These are phyloP conservation scores for Sicus ferrugineus DNA, from an alignment of 2,888 invertebrate genomes.

Conservation along the genomic window DNA sequence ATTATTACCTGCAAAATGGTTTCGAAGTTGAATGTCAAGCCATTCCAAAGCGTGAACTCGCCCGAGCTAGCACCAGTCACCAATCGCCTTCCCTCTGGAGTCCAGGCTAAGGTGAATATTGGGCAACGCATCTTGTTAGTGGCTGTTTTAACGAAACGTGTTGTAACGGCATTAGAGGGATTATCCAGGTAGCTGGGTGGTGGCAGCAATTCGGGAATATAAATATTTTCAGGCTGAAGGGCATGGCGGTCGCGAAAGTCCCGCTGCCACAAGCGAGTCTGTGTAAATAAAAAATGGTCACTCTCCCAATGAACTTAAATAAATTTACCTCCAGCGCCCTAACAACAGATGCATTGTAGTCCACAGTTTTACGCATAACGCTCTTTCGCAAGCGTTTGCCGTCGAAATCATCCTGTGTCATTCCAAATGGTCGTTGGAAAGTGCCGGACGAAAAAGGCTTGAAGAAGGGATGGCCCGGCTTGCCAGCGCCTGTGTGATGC, in stretches of 20 bases:
- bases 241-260: conserved; percentile 88
- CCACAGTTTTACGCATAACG: conserved; percentile 96
- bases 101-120: conserved; percentile 99
- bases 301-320: background rate
- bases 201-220: conserved; percentile 91
- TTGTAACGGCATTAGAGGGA: conserved; percentile 95
- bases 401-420: conserved; percentile 90
- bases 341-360: conserved; percentile 95
- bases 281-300: conserved; percentile 35
- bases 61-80: conserved; percentile 99
- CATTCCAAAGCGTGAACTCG: conserved; percentile 99
- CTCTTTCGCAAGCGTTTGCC: conserved; percentile 95
- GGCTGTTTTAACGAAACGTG: conserved; percentile 97
- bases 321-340: conserved; percentile 82
- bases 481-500: conserved; percentile 58
- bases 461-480: conserved; percentile 61
- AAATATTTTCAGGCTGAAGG: conserved; percentile 94
- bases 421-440: conserved; percentile 66
- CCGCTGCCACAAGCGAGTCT: conserved; percentile 95
- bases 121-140: conserved; percentile 99
- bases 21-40: conserved; percentile 99
- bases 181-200: conserved; percentile 94
- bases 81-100: conserved; percentile 96
- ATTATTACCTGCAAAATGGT: conserved; percentile 92
- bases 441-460: conserved; percentile 60